Conservation (phyloP, 2,797 vertebrate species). For the Coluber constrictor region DNA sequence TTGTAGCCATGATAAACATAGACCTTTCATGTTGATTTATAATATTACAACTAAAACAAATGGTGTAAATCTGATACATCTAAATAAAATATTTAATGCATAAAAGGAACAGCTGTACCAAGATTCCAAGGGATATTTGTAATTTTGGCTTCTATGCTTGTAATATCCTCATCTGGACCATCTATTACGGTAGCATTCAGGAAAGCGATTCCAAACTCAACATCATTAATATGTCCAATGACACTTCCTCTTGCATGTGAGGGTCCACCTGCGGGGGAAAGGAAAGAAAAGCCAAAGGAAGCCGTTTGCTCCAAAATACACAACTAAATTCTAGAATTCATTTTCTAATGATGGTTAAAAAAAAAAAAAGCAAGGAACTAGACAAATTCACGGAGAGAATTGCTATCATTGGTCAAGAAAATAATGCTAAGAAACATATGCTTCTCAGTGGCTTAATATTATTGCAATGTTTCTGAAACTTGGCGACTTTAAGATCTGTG, state of each 20-base stretch:
- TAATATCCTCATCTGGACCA: constrained; percentile 69
- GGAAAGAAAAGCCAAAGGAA: constrained; percentile 2
- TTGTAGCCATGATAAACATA: not conserved
- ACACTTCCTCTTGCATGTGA: constrained; percentile 87
- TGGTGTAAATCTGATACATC: not conserved
- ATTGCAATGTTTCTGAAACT: not conserved
- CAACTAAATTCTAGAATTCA: not conserved
- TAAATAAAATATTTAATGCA: not conserved
- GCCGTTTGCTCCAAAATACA: not conserved
- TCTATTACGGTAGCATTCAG: constrained; percentile 85
- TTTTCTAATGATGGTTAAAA: not conserved
- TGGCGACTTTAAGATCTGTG: not conserved
- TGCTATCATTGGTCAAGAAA: not conserved
- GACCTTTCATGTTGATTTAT: not conserved
- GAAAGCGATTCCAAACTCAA: constrained; percentile 88
- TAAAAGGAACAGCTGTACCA: constrained; percentile 72
- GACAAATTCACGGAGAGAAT: not conserved
- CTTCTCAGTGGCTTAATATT: not conserved
- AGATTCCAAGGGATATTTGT: constrained; percentile 85
- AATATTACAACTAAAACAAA: not conserved
- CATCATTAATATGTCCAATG: constrained; percentile 88
- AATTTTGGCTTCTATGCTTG: constrained; percentile 83
- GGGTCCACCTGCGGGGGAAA: constrained; percentile 80
- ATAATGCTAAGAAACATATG: not conserved
- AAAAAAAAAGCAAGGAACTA: not conserved